A percentile compares a stretch with the other conserved stretches of the same genome.
phyloP scores from a whole-genome alignment of 2,113 vertebrate species.

The Oncorhynchus gorbuscha region DNA sequence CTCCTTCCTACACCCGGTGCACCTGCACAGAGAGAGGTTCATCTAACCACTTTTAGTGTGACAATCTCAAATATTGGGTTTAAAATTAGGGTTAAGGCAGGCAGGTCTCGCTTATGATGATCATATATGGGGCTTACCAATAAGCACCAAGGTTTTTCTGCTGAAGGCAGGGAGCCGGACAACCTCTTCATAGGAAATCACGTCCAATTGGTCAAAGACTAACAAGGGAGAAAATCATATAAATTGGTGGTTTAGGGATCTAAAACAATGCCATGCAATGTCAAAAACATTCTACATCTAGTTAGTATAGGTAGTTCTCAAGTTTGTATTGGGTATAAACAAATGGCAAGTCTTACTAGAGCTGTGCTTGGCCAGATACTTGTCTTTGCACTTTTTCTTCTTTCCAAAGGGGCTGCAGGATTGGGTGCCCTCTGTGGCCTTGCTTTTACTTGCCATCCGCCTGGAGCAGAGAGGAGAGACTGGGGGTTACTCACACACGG shows the following conservation, averaged over 20 bases:
- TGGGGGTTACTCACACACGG: not conserved
- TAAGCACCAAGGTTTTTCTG: conserved; percentile 93
- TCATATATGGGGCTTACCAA: conserved; percentile 74
- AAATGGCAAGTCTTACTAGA: conserved; percentile 73
- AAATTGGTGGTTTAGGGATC: no score
- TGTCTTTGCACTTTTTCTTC: conserved; percentile 99
- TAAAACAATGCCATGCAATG: not conserved
- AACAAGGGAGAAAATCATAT: conserved; percentile 22
- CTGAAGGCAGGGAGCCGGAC: conserved; percentile 91
- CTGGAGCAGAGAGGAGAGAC: conserved; percentile 59
- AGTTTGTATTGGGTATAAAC: no score
- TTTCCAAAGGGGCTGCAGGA: conserved; percentile 96
- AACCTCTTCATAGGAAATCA: conserved; percentile 95
- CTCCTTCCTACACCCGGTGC: conserved; percentile 93
- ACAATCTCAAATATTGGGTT: not conserved
- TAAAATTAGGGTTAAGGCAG: not conserved
- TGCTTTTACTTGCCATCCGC: conserved; percentile 88
- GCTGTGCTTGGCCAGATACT: conserved; percentile 97
- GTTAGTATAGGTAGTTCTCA: not conserved
- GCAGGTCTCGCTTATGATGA: no score
- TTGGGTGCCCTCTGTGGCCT: conserved; percentile 74
- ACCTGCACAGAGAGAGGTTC: conserved; percentile 67
- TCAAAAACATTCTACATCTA: not conserved
- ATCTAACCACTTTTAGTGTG: no score
- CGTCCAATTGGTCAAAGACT: conserved; percentile 98